Evolutionary conservation across 1,140 invertebrate genomes (phyloP), one percentile per base, ranked within the genome.

Genomic region (Nebria ingens): DNA sequence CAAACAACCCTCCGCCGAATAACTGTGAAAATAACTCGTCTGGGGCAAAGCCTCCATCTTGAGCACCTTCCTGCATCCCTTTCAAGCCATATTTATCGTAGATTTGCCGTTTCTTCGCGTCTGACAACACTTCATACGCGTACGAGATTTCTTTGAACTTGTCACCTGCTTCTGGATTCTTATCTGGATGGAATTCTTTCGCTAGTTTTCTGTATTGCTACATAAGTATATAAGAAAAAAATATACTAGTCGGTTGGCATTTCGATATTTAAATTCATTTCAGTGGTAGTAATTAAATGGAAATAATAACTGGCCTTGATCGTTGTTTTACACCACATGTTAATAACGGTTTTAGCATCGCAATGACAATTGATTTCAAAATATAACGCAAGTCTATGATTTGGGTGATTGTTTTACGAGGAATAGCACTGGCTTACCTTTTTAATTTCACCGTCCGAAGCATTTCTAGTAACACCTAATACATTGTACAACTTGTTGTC

Each of bases 91-190:
- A 80, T 61, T 78, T 78, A 68, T 91, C 87, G 68, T 91, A 91
- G 29, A 81, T 71, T 62, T 81, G 74, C 29, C 85, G 71, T 68
- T 84, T 84, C 56, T 82, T 80, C 4, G 81, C 75, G 72, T 84
- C 80, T 1, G 87, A 89, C 2, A 92, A 73, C 23, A 91, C 80
- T 73, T 93, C 89, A 68, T 93, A 91, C 2, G 89, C 90, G 69
- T 85, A 89, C 55, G 87, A 88, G 62, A 92, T 92, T 76, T 92
- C 88, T 68, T 92, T 93, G 65, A 93, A 91, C 73, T 84, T 86
- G 60, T 91, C 87, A 45, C 85, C 89, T 55, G 86, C 83, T 59
- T 83, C 81, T 19, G 85, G 85, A 71, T 92, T 92, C 68, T 91
- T 92, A 63, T 92, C 89, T 19, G 89, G 89, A 74, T 92, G 89